phyloP scores from a whole-genome alignment of 2,888 invertebrate species.

The Aphodius sticticus region DNA sequence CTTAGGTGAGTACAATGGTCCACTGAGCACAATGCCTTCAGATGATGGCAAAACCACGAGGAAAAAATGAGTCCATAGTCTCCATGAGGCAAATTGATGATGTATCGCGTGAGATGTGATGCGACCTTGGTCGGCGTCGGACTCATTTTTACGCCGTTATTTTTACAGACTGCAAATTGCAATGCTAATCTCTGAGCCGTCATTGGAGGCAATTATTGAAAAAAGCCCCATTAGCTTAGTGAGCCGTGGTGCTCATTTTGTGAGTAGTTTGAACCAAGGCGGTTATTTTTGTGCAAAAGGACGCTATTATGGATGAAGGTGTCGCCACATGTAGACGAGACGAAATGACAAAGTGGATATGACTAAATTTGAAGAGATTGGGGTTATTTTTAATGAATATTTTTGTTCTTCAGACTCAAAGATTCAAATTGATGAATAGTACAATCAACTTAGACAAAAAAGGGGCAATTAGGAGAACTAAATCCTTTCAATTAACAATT shows the following conservation, averaged over 20 bases:
- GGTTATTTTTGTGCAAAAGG: neutral
- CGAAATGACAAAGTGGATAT: too few relatives aligned
- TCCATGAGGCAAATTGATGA: neutral
- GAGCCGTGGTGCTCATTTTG: neutral
- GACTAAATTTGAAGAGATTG: too few relatives aligned
- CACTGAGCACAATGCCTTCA: neutral
- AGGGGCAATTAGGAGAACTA: too few relatives aligned
- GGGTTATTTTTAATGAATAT: too few relatives aligned
- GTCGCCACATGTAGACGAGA: too few relatives aligned
- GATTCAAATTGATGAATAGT: too few relatives aligned
- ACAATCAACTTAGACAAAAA: too few relatives aligned
- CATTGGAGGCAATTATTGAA: neutral
- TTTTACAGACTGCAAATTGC: conserved; percentile 4
- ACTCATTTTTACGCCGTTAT: neutral
- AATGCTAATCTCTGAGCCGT: neutral
- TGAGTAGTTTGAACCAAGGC: neutral
- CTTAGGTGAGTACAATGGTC: neutral
- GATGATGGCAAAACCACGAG: neutral
- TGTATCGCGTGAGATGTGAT: neutral
- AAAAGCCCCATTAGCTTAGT: neutral
- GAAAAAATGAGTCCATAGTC: neutral
- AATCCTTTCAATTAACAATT: too few relatives aligned
- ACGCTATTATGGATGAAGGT: neutral
- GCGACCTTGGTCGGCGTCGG: neutral
- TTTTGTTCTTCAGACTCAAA: too few relatives aligned